A percentile compares a stretch with the other conserved stretches of the same genome.
These are phyloP conservation scores for Tachysurus vachellii DNA, from an alignment of 2,113 vertebrate species.

Conservation along the genomic window DNA sequence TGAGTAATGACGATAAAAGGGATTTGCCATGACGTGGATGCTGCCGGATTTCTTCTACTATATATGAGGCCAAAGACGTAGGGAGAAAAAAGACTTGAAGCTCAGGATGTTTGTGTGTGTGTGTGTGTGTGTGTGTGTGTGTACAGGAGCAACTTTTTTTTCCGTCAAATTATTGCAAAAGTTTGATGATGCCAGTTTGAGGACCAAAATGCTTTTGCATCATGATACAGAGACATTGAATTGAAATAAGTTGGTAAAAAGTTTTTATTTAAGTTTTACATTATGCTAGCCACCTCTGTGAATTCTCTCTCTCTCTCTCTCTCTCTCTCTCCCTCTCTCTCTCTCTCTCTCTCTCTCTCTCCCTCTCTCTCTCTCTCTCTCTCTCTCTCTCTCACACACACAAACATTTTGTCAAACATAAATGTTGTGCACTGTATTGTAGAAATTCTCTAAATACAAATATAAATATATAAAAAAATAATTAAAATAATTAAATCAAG, in stretches of 20 bases:
- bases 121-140: not conserved
- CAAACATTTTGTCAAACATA: too few relatives aligned
- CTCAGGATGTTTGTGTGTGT: not conserved
- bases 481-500: not conserved
- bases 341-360: too few relatives aligned
- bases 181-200: conserved; percentile 9
- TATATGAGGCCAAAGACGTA: conserved; percentile 38
- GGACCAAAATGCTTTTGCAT: conserved; percentile 15
- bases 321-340: too few relatives aligned
- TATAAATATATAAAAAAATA: not conserved
- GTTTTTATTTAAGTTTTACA: not conserved
- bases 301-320: not conserved
- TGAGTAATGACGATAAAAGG: conserved; percentile 62
- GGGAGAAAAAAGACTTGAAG: not conserved
- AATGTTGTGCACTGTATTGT: too few relatives aligned
- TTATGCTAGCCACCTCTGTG: conserved; percentile 17
- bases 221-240: not conserved
- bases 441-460: too few relatives aligned
- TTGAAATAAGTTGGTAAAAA: not conserved
- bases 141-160: not conserved
- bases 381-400: too few relatives aligned
- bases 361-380: too few relatives aligned
- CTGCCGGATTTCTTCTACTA: conserved; percentile 44
- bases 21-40: conserved; percentile 57
- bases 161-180: conserved; percentile 21